Base-by-base conservation (phyloP, 2,888 invertebrate genomes). In the Strigamia maritima region DNA sequence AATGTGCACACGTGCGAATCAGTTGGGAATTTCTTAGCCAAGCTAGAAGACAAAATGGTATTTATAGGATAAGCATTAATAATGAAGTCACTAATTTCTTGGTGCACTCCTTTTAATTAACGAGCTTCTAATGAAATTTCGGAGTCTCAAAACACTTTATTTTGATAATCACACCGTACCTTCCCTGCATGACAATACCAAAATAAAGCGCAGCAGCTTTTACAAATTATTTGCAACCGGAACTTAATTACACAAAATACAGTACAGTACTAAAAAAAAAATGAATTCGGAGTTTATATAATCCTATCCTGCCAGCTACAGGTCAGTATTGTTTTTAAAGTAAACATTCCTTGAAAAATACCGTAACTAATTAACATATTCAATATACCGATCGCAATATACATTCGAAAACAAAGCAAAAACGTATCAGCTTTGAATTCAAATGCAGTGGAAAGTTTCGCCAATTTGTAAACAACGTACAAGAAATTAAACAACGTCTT, bases 391-490 rank as follows among this genome's bases (percentile, higher is more conserved):
- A n/a, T 31, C 31, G 31, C 31, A 31, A 31, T 31, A 31, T 31
- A 7, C 24, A 2, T 10, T 22, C 24, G 60, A 60, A 60, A 60
- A 60, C 60, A 60, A n/a, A 19, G 4, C 19, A 8, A 60, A 60
- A 40, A 16, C 10, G 60, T 16, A 22, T 60, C 60, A 60, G 60
- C 22, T 60, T 60, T 16, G 60, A 60, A 60, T 60, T 24, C n/a
- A 60, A 60, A 60, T 60, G 60, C 8, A 60, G 60, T 60, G 60
- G 60, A 60, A 60, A 60, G 60, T 60, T 60, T 14, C 60, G 60
- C 60, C 60, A 24, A 60, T 60, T 60, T 60, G 60, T 60, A 60
- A 60, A 60, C 60, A 60, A 60, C 60, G 12, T 60, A 19, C 24
- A 60, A 24, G n/a, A 60, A 19, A 1, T 60, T 4, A 24, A 60